These are phyloP conservation scores for Baccha elongata DNA, from an alignment of 2,888 invertebrate species.

Conservation along the genomic window DNA sequence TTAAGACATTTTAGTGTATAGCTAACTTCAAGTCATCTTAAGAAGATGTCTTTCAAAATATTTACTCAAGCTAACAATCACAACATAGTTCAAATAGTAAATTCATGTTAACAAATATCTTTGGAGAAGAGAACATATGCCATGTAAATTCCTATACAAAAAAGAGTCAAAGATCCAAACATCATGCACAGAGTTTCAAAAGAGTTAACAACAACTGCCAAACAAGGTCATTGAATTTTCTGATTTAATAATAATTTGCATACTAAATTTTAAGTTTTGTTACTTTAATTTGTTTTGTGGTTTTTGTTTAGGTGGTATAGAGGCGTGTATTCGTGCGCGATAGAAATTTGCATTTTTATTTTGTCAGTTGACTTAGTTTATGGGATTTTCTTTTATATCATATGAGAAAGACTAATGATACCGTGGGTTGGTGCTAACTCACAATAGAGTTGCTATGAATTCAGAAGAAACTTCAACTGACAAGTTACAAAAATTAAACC, in stretches of 20 bases:
- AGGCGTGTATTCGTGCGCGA: background rate
- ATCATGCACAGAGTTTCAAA: conserved; percentile 34
- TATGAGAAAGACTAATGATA: conserved; percentile 56
- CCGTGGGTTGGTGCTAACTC: conserved; percentile 18
- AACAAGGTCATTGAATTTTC: conserved; percentile 57
- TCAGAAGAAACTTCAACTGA: conserved; percentile 8
- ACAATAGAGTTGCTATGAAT: background rate
- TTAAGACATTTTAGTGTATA: conserved; percentile 34
- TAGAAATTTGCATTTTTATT: conserved; percentile 40
- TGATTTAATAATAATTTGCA: conserved; percentile 62
- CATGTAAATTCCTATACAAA: conserved; percentile 20
- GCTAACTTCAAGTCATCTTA: background rate
- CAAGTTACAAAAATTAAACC: conserved; percentile 18
- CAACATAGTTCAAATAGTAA: conserved; percentile 40
- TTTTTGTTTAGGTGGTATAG: background rate
- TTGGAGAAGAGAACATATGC: conserved; percentile 19
- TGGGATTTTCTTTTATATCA: conserved; percentile 57
- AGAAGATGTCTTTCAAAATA: conserved; percentile 29
- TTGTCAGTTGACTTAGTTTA: conserved; percentile 14
- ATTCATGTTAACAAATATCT: conserved; percentile 52
- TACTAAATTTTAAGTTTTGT: conserved; percentile 50
- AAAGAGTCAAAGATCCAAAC: conserved; percentile 38
- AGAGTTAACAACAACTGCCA: conserved; percentile 2
- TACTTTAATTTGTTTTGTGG: background rate
- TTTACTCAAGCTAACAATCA: conserved; percentile 45